Conservation (phyloP, 2,888 invertebrate species). For the Cotesia congregata region DNA sequence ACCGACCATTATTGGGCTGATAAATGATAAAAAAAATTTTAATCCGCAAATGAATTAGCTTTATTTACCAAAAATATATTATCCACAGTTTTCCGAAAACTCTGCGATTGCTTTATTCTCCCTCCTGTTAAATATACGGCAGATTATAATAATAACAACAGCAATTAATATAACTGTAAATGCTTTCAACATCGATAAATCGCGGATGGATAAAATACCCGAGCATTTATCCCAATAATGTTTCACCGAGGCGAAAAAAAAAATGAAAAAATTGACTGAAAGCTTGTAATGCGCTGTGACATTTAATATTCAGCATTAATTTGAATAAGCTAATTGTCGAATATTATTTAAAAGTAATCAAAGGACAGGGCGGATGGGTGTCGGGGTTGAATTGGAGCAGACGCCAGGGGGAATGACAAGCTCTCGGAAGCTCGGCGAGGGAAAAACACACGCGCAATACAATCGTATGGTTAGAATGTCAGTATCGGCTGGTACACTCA, state of each 20-base stretch:
- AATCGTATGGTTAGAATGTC: conserved; percentile 57
- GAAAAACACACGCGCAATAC: conserved; percentile 42
- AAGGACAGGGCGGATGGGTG: background rate
- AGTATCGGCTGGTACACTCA: conserved; percentile 55
- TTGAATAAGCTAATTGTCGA: background rate
- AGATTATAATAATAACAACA: background rate
- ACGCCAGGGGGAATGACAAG: background rate
- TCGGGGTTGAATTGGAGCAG: background rate
- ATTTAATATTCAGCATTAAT: background rate
- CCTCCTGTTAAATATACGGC: background rate
- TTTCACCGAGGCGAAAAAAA: background rate
- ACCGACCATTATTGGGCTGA: no score
- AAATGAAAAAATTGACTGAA: background rate
- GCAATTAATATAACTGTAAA: background rate
- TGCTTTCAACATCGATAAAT: background rate
- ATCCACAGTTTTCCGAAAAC: background rate
- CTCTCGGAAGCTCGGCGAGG: conserved; percentile 16
- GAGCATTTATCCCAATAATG: background rate
- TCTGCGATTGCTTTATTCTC: background rate
- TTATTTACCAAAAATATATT: background rate
- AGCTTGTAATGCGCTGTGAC: background rate
- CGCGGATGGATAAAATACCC: background rate
- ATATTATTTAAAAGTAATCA: background rate
- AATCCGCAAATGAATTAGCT: background rate
- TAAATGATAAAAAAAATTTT: background rate